Percentiles rank a stretch among this genome's conserved stretches.
phyloP scores from a whole-genome alignment of 2,797 vertebrate genomes.

The Stomatorhinus walkeri region DNA sequence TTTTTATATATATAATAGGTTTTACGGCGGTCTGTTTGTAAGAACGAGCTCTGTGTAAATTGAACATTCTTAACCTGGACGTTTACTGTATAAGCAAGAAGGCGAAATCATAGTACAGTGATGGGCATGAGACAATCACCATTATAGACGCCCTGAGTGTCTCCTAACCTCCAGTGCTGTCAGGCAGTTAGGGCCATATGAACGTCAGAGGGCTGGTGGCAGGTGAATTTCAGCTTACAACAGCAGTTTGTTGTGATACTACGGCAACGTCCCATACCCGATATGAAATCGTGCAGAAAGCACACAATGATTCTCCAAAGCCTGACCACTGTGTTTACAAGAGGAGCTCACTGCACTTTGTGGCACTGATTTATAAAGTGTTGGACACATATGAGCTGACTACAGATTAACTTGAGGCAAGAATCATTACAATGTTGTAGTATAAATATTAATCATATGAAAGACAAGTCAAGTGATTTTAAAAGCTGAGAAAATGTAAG shows the following conservation, averaged over 20 bases:
- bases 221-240: background rate
- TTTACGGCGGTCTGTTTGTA: background rate
- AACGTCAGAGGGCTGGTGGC: background rate
- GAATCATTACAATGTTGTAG: background rate
- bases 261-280: background rate
- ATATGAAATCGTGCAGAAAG: background rate
- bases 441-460: background rate
- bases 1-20: background rate
- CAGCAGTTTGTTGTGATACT: background rate
- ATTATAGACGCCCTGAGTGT: background rate
- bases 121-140: background rate
- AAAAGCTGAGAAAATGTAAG: background rate
- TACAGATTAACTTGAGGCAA: background rate
- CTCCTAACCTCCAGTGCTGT: background rate
- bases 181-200: background rate
- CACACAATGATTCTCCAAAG: background rate
- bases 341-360: background rate
- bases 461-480: background rate
- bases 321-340: background rate
- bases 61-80: background rate
- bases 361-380: background rate
- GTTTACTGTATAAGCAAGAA: background rate
- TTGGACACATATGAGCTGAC: background rate
- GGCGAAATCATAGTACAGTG: background rate
- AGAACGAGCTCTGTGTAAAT: background rate